Evolutionary conservation across 2,113 vertebrate genomes (phyloP).

Genomic region (Chelonoidis abingdonii): DNA sequence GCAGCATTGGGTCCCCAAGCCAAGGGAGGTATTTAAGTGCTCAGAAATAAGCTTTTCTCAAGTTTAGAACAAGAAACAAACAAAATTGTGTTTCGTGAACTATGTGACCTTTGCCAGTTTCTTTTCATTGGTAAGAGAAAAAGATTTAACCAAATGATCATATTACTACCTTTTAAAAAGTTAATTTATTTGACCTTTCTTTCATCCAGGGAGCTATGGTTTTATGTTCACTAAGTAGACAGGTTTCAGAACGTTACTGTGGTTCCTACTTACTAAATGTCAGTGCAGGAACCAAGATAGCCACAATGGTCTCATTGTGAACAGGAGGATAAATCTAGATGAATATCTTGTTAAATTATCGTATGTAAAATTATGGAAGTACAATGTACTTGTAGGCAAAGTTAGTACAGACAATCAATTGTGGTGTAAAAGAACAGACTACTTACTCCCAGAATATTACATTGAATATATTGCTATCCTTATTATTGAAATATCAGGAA

Average conservation of each 20-base stretch:
- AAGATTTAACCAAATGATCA: slow-evolving; percentile 60
- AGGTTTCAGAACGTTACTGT: slow-evolving; percentile 1
- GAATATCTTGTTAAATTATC: slow-evolving; percentile 23
- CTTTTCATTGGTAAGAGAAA: slow-evolving; percentile 51
- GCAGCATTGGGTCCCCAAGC: background rate
- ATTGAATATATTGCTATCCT: background rate
- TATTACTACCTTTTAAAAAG: slow-evolving; percentile 64
- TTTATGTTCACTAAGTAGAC: slow-evolving; percentile 8
- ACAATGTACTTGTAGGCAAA: background rate
- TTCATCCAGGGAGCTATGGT: slow-evolving; percentile 26
- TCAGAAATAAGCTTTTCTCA: slow-evolving; percentile 44
- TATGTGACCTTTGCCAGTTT: slow-evolving; percentile 54
- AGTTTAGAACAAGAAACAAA: slow-evolving; percentile 41
- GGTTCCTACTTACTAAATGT: slow-evolving; percentile 35
- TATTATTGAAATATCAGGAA: background rate
- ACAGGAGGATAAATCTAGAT: slow-evolving; percentile 17
- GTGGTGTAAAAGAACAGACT: background rate
- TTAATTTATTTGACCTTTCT: slow-evolving; percentile 72
- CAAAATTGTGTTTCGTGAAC: slow-evolving; percentile 43
- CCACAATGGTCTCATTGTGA: background rate
- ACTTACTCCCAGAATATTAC: background rate
- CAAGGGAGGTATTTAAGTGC: slow-evolving; percentile 27
- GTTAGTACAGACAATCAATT: background rate
- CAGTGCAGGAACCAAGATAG: slow-evolving; percentile 16
- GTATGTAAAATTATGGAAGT: background rate